phyloP scores from a whole-genome alignment of 2,113 vertebrate species.

The Psettodes erumei region DNA sequence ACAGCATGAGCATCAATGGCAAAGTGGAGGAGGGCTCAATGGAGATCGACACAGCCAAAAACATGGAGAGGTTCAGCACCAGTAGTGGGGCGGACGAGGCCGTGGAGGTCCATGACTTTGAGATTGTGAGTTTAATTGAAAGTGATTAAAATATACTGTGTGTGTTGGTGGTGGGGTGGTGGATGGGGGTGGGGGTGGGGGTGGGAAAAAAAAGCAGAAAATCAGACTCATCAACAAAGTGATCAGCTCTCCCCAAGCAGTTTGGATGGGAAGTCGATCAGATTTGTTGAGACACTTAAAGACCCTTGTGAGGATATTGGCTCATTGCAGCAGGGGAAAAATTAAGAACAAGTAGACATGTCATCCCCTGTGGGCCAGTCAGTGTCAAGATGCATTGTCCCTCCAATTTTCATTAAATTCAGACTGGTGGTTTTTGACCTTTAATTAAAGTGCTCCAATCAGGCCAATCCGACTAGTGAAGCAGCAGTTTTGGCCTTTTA shows the following conservation, averaged over 20 bases:
- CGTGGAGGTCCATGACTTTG: conserved; percentile 93
- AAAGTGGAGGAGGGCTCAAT: conserved; percentile 93
- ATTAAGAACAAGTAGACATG: conserved; percentile 43
- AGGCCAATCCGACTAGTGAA: conserved; percentile 61
- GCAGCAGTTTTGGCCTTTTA: conserved; percentile 54
- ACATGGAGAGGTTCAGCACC: conserved; percentile 93
- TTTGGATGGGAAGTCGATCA: conserved; percentile 9
- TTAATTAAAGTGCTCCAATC: conserved; percentile 65
- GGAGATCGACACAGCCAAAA: conserved; percentile 93
- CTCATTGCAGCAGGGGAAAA: conserved; percentile 20
- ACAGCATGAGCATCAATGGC: conserved; percentile 96
- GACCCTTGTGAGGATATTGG: conserved; percentile 21
- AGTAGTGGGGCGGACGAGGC: conserved; percentile 90
- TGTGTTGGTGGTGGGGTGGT: too few species aligned
- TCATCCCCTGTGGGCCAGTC: conserved; percentile 58
- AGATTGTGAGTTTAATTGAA: conserved; percentile 86
- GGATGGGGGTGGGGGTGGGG: too few species aligned
- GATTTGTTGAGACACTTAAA: conserved; percentile 38
- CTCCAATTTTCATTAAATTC: conserved; percentile 56
- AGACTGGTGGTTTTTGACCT: conserved; percentile 67
- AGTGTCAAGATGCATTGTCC: conserved; percentile 46
- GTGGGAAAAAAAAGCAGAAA: background rate
- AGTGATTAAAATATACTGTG: background rate
- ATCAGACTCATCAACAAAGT: background rate
- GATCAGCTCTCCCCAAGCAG: background rate